Evolutionary conservation across 2,113 vertebrate species (phyloP).

Genomic region (Cacatua alba): DNA sequence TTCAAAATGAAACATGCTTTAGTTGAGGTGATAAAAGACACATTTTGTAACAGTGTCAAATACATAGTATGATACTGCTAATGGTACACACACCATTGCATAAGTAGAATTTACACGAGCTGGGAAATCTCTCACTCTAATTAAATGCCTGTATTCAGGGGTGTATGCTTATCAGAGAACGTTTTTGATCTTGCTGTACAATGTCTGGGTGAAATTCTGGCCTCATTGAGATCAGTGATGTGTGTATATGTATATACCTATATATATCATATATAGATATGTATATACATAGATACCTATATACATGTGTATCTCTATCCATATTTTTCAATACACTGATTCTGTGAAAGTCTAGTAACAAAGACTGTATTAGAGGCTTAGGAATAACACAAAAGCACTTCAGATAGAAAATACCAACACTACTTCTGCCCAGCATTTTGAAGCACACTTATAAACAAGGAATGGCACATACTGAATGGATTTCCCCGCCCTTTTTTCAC

Average conservation of each 20-base stretch:
- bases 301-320: rapidly evolving
- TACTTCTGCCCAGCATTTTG: not conserved
- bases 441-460: not conserved
- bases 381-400: not conserved
- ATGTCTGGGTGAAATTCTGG: too few relatives aligned
- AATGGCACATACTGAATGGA: not conserved
- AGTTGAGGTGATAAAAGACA: not conserved
- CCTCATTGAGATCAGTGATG: too few relatives aligned
- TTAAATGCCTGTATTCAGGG: not conserved
- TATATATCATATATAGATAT: not conserved
- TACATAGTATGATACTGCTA: not conserved
- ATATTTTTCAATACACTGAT: not conserved
- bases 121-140: not conserved
- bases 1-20: not conserved
- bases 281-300: not conserved
- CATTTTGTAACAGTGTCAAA: not conserved
- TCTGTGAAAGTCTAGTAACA: not conserved
- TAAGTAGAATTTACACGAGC: not conserved
- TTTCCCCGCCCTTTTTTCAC: not conserved
- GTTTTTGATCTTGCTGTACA: not conserved
- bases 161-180: not conserved
- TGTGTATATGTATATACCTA: not conserved
- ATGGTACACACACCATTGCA: not conserved
- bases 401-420: not conserved
- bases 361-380: not conserved